A percentile compares a stretch with the other conserved stretches of the same genome.
phyloP scores from a whole-genome alignment of 2,888 invertebrate species.

The Hymenopus coronatus region DNA sequence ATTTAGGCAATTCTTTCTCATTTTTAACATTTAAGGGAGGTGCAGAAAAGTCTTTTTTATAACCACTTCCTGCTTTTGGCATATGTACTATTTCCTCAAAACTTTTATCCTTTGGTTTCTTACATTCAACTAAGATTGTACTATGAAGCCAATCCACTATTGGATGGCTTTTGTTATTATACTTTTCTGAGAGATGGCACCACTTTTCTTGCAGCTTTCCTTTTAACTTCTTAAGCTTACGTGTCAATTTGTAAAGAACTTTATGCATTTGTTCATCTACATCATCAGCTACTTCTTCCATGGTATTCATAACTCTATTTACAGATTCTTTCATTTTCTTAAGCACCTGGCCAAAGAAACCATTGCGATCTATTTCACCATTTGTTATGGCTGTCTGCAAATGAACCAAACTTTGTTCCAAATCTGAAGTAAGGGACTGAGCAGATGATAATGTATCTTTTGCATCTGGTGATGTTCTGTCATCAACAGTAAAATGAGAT shows the following conservation, averaged over 20 bases:
- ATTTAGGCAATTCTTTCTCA: background rate
- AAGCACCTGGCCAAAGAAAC: background rate
- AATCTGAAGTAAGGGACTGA: background rate
- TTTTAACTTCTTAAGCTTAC: conserved; percentile 3
- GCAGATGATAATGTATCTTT: background rate
- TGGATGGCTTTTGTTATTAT: background rate
- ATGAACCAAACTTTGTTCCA: background rate
- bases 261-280: conserved; percentile 12
- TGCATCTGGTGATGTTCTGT: background rate
- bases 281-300: conserved; percentile 1
- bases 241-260: background rate
- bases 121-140: conserved; percentile 7
- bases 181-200: background rate
- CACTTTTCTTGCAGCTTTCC: conserved; percentile 3
- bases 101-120: background rate
- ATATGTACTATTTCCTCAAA: background rate
- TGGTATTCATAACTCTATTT: background rate
- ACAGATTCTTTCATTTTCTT: conserved; percentile 2
- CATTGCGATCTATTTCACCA: background rate
- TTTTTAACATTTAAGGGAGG: background rate
- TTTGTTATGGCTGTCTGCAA: background rate
- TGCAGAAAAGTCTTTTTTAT: background rate
- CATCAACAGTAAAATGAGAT: background rate
- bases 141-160: background rate
- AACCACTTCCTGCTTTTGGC: background rate